Evolutionary conservation across 1,140 invertebrate genomes (phyloP).

Genomic region (Cydia strobilella): DNA sequence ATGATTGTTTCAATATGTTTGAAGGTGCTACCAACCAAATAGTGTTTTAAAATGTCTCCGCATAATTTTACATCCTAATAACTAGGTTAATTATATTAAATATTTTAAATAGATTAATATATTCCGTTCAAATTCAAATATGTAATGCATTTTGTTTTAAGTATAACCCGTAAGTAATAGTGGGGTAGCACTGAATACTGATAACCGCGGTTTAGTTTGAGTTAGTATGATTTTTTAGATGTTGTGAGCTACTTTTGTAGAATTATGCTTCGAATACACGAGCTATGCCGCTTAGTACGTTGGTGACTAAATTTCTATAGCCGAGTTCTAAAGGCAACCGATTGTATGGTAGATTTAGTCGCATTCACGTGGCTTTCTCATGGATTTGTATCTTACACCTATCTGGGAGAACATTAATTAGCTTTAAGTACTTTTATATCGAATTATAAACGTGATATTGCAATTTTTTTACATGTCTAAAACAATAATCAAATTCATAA

Average conservation of each 20-base stretch:
- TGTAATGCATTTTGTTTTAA: constrained; percentile 24
- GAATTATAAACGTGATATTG: too few species aligned
- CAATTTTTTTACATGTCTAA: too few species aligned
- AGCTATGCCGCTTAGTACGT: background rate
- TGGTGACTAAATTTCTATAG: too few species aligned
- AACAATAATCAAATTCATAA: too few species aligned
- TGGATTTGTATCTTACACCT: too few species aligned
- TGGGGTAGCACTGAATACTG: background rate
- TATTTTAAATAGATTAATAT: constrained; percentile 32
- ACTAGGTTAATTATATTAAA: constrained; percentile 23
- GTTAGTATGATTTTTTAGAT: background rate
- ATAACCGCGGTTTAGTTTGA: background rate
- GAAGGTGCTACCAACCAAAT: background rate
- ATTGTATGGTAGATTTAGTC: too few species aligned
- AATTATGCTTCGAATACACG: background rate
- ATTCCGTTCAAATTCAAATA: constrained; percentile 28
- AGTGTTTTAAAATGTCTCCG: constrained; percentile 1
- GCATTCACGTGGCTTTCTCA: too few species aligned
- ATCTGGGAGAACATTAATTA: too few species aligned
- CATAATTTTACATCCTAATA: constrained; percentile 15
- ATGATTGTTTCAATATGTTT: background rate
- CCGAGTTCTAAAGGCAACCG: too few species aligned
- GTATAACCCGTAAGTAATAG: background rate
- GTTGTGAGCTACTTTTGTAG: background rate
- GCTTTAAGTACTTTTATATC: too few species aligned